phyloP scores from a whole-genome alignment of 2,888 invertebrate species.

The Erebia ligea region DNA sequence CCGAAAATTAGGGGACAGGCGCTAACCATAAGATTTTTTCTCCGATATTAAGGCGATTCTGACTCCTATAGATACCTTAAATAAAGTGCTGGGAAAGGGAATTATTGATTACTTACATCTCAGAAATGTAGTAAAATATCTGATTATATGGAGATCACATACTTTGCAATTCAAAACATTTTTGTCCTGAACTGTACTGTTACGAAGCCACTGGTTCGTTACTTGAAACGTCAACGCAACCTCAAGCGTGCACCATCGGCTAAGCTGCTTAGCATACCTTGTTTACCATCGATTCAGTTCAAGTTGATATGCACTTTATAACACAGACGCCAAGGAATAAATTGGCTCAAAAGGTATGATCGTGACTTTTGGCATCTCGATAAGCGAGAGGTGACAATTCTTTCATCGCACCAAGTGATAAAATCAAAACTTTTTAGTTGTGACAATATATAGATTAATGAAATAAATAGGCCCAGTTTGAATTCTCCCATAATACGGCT shows the following conservation, averaged over 20 bases:
- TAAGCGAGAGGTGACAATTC: slow-evolving; percentile 79
- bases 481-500: slow-evolving; percentile 73
- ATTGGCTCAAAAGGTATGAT: slow-evolving; percentile 37
- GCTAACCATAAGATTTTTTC: not conserved
- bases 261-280: slow-evolving; percentile 78
- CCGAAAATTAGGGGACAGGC: not conserved
- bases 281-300: slow-evolving; percentile 42
- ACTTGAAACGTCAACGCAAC: slow-evolving; percentile 69
- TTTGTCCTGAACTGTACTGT: slow-evolving; percentile 53
- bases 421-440: slow-evolving; percentile 79
- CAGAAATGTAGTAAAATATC: too few relatives aligned
- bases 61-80: too few relatives aligned
- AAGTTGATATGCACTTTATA: slow-evolving; percentile 52
- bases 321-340: slow-evolving; percentile 39
- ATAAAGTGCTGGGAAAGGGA: too few relatives aligned
- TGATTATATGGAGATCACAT: not conserved
- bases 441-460: slow-evolving; percentile 82
- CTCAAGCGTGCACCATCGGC: slow-evolving; percentile 66
- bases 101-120: too few relatives aligned
- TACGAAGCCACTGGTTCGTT: slow-evolving; percentile 65
- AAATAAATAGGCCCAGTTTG: slow-evolving; percentile 81
- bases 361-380: slow-evolving; percentile 79
- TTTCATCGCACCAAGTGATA: slow-evolving; percentile 76
- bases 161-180: slow-evolving; percentile 25
- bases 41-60: not conserved